Conservation (phyloP, 2,113 vertebrate species). For the Fulmarus glacialis region DNA sequence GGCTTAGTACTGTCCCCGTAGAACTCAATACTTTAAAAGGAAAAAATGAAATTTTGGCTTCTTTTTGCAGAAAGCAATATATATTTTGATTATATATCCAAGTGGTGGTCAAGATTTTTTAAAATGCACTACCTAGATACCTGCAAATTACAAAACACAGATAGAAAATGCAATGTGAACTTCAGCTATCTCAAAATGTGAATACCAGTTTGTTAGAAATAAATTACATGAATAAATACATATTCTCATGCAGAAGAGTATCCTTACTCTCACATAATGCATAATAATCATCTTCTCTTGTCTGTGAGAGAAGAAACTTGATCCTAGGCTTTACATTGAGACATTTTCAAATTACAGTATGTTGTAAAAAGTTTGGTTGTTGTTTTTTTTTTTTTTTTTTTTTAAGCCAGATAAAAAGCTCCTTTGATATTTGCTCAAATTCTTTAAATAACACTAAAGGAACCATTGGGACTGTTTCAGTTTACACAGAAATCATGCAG, state of each 20-base stretch:
- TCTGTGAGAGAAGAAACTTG: background rate
- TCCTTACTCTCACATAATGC: background rate
- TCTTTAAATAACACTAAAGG: slow-evolving; percentile 5
- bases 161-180: background rate
- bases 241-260: background rate
- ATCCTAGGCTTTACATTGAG: background rate
- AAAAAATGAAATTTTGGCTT: background rate
- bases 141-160: background rate
- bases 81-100: background rate
- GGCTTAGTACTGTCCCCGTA: background rate
- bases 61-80: background rate
- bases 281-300: background rate
- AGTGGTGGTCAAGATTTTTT: background rate
- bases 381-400: background rate
- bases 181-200: background rate
- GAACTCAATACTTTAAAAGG: background rate
- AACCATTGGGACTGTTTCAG: background rate
- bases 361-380: background rate
- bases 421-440: slow-evolving; percentile 4
- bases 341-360: background rate
- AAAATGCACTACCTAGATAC: background rate
- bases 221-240: background rate
- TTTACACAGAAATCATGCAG: slow-evolving; percentile 12
- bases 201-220: background rate
- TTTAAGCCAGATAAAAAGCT: background rate